Conservation (phyloP, 2,113 vertebrate genomes). For the Seriola dumerili region DNA sequence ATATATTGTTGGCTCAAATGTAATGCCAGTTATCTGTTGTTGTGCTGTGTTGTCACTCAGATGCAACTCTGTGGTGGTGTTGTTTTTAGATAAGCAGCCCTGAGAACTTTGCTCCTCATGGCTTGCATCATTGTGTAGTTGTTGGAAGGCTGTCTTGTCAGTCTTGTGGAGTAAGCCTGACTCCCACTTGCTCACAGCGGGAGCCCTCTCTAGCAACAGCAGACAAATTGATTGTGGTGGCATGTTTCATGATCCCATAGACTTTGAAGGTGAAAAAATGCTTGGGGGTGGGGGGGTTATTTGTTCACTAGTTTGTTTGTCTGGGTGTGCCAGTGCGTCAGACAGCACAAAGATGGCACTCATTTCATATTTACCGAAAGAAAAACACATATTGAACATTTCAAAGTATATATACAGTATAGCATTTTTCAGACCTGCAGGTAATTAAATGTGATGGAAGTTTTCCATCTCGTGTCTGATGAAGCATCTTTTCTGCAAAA, state of each 20-base stretch:
- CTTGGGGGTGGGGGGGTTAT: conserved; percentile 33
- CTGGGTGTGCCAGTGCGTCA: conserved; percentile 9
- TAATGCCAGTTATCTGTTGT: conserved; percentile 28
- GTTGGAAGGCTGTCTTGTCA: conserved; percentile 63
- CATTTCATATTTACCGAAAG: conserved; percentile 38
- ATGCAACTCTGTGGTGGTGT: conserved; percentile 8
- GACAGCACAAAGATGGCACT: not conserved
- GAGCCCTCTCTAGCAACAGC: conserved; percentile 51
- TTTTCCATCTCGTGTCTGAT: not conserved
- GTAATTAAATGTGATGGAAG: not conserved
- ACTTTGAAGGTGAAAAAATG: conserved; percentile 66
- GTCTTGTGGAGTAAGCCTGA: conserved; percentile 49
- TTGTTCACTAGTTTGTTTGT: conserved; percentile 58
- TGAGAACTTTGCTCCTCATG: conserved; percentile 47
- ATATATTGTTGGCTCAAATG: conserved; percentile 19
- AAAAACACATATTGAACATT: conserved; percentile 4
- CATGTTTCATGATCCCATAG: conserved; percentile 54
- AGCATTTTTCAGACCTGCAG: not conserved
- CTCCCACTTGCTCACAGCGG: conserved; percentile 59
- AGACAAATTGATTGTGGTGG: conserved; percentile 49
- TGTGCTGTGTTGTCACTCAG: conserved; percentile 37
- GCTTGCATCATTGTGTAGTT: conserved; percentile 64
- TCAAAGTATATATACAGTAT: not conserved
- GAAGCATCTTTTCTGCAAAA: not conserved
- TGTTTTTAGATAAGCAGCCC: conserved; percentile 43